phyloP scores from a whole-genome alignment of 2,888 invertebrate species.

The Steromphala cineraria region DNA sequence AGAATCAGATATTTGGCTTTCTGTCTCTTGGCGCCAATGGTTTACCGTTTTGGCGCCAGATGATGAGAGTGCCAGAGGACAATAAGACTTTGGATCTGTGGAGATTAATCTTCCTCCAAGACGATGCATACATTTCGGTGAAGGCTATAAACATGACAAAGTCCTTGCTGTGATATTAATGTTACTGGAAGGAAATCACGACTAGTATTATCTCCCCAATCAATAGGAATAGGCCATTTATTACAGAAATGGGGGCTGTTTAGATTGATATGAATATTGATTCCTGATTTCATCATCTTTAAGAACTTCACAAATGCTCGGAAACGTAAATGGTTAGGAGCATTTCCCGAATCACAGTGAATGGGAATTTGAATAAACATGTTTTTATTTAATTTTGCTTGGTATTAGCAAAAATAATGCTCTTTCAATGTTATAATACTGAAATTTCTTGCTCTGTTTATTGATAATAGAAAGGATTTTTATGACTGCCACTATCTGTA shows the following conservation, averaged over 20 bases:
- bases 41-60: background rate
- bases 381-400: too few species aligned
- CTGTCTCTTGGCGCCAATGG: background rate
- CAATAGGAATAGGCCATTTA: background rate
- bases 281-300: background rate
- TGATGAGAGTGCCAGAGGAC: background rate
- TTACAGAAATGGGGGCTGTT: background rate
- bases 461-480: too few species aligned
- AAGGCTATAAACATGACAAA: too few species aligned
- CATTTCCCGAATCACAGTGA: too few species aligned
- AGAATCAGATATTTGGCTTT: background rate
- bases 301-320: too few species aligned
- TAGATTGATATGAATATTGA: constrained; percentile 6
- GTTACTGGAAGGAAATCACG: background rate
- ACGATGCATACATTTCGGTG: background rate
- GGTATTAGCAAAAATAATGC: too few species aligned
- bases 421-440: too few species aligned
- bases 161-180: background rate
- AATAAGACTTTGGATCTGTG: background rate
- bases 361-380: too few species aligned
- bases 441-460: too few species aligned
- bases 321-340: too few species aligned
- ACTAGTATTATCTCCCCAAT: background rate
- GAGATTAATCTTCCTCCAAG: background rate
- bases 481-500: too few species aligned